These are phyloP conservation scores for Graptemys geographica DNA, from an alignment of 2,797 vertebrate species.

Conservation along the genomic window DNA sequence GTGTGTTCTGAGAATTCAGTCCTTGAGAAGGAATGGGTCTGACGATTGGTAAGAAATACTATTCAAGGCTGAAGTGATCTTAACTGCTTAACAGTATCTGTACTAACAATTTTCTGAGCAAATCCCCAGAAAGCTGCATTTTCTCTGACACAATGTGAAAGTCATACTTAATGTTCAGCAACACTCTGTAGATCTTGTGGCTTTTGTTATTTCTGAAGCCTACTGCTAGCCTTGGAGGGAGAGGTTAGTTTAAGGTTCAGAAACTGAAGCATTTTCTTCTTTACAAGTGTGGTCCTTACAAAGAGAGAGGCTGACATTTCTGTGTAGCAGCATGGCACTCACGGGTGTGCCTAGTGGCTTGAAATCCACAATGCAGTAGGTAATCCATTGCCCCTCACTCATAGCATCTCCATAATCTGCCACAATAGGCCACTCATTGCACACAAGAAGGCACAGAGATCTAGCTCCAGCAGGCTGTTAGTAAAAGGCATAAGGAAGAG, in stretches of 20 bases:
- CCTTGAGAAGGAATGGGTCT: background rate
- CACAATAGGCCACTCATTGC: fast-evolving
- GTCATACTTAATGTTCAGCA: background rate
- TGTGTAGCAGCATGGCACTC: fast-evolving
- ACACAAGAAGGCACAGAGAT: fast-evolving
- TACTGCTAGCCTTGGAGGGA: background rate
- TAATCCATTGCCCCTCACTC: background rate
- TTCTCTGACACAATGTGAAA: background rate
- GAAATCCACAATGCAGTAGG: background rate
- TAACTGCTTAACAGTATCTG: background rate
- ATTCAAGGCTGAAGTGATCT: background rate
- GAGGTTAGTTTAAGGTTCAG: background rate
- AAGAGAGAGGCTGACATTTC: background rate
- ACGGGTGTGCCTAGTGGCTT: background rate
- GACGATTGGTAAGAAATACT: background rate
- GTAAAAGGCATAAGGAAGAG: slow-evolving; percentile 27
- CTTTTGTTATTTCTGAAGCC: background rate
- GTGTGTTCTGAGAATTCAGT: background rate
- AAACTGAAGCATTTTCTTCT: background rate
- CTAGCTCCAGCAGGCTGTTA: background rate
- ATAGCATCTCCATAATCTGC: fast-evolving
- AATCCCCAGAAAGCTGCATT: background rate
- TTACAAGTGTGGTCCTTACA: fast-evolving
- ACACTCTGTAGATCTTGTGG: background rate
- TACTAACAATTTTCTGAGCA: background rate